Evolutionary conservation across 2,888 invertebrate species (phyloP).

Genomic region (Caenorhabditis sulstoni): DNA sequence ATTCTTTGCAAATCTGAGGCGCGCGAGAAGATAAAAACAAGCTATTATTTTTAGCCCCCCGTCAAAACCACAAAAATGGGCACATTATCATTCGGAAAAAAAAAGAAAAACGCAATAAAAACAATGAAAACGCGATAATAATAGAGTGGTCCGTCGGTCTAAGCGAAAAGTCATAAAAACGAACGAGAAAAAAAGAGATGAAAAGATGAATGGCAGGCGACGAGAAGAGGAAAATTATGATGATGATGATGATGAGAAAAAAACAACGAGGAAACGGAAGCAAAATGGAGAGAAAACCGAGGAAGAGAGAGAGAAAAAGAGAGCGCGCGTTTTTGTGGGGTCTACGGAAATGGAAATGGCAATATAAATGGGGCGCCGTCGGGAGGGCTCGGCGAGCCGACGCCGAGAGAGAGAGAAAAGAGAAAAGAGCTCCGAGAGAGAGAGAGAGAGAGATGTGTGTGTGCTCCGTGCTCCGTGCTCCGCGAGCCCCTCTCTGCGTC

Average conservation of each 20-base stretch:
- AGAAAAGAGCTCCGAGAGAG: conserved; percentile 30
- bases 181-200: not conserved
- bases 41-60: no score
- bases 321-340: no score
- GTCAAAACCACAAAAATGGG: no score
- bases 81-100: not conserved
- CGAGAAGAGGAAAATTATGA: no score
- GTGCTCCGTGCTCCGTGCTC: conserved; percentile 20
- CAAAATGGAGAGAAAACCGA: not conserved
- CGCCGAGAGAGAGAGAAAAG: not conserved
- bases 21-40: not conserved
- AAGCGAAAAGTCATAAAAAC: not conserved
- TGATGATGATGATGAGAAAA: no score
- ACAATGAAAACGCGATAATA: no score
- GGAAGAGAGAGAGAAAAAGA: no score
- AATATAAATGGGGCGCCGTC: conserved; percentile 40
- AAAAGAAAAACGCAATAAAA: not conserved
- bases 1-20: no score
- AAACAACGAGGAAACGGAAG: not conserved
- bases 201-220: not conserved
- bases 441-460: no score
- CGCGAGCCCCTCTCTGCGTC: conserved; percentile 21
- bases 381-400: conserved; percentile 27
- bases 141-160: no score
- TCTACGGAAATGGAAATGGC: conserved; percentile 55